A percentile compares a stretch with the other conserved stretches of the same genome.
Evolutionary conservation across 2,888 invertebrate species (phyloP).

Genomic region (Agrotis segetum): DNA sequence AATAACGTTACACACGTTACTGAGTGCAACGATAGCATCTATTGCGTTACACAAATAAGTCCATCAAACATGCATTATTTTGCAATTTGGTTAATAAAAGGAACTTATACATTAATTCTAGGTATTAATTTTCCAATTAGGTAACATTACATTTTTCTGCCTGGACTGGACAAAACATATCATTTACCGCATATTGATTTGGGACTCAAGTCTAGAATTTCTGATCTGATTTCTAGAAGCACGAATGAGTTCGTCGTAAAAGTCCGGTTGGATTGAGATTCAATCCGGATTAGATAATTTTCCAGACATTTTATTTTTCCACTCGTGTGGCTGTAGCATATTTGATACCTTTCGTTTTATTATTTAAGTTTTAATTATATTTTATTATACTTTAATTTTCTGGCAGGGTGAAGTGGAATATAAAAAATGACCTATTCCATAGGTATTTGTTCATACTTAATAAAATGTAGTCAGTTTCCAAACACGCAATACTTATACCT

Average conservation of each 20-base stretch:
- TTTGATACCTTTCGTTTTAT: neutral
- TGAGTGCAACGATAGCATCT: slow-evolving; percentile 59
- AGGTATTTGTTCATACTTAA: neutral
- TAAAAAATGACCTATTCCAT: too few relatives aligned
- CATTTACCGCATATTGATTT: slow-evolving; percentile 8
- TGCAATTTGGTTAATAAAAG: neutral
- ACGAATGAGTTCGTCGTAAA: slow-evolving; percentile 13
- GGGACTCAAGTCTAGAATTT: neutral
- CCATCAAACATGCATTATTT: slow-evolving; percentile 13
- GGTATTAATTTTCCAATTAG: neutral
- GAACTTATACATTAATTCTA: neutral
- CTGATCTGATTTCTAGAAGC: slow-evolving; percentile 21
- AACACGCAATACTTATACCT: slow-evolving; percentile 22
- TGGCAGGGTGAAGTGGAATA: too few relatives aligned
- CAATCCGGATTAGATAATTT: slow-evolving; percentile 15
- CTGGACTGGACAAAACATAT: neutral
- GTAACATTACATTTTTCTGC: neutral
- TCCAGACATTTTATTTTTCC: slow-evolving; percentile 6
- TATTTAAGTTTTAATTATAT: too few relatives aligned
- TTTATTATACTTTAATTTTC: neutral
- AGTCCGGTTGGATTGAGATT: slow-evolving; percentile 17
- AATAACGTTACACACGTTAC: slow-evolving; percentile 66
- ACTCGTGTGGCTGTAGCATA: neutral
- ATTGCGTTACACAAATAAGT: slow-evolving; percentile 44
- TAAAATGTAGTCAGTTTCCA: neutral